Evolutionary conservation across 2,888 invertebrate genomes (phyloP), one percentile per base, ranked within the genome.

Genomic region (Cyaniris semiargus): DNA sequence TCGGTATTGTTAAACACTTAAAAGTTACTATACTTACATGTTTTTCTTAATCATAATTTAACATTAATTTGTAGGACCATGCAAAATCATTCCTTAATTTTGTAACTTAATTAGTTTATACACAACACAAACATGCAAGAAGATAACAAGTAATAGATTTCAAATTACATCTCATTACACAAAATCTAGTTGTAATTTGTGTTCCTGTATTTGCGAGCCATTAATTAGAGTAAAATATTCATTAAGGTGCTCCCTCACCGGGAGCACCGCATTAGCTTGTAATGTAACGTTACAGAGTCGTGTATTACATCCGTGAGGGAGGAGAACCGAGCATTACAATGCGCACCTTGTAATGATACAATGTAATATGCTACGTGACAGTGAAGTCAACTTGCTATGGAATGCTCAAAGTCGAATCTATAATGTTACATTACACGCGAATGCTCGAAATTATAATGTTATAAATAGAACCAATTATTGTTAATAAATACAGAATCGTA

Each of bases 101-200:
- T 66, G 31, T 66, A 31, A 15, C 27, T 15, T 18, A 66, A 66
- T 66, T 15, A 66, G 1, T 15, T 27, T 10, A 10, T 15, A 66
- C 15, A 66, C 27, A 66, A 31, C 13, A 31, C 27, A 31, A 66
- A 27, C 66, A 66, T 66, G 66, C 66, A 27, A 31, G 15, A 23
- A 27, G 15, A 66, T 66, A 15, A 31, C 66, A 31, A 66, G 66
- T 6, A 66, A 66, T 27, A 27, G 1, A 27, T 66, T 66, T 66
- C 6, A 66, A 7, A 66, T 66, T 66, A 66, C 27, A 27, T 66
- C 27, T 66, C 66, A 23, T 66, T 15, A 15, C 27, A 66, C 27
- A 60, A 66, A 66, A 66, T 66, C 15, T 66, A 31, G 15, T 66
- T 66, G 23, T 66, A 31, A 31, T 23, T 60, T 23, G 60, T 66